Evolutionary conservation across 2,888 invertebrate species (phyloP), one percentile per base, ranked within the genome.

Genomic region (Nemurella pictetii): DNA sequence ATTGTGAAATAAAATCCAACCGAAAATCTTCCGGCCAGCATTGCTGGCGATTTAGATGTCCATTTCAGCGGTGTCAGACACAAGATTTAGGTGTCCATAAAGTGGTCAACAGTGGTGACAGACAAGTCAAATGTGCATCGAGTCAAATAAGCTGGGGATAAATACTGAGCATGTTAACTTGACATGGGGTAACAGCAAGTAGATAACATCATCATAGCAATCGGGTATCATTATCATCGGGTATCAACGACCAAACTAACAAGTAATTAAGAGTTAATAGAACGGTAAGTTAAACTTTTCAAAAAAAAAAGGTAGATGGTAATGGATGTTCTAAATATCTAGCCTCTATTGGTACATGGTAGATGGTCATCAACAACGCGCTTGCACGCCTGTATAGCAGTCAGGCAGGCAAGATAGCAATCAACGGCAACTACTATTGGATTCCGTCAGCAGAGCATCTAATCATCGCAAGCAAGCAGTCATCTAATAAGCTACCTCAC

Each of bases 21-120:
- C 27, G 86, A 81, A 86, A 80, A 84, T 73, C 85, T 86, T 87
- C 84, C 86, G 85, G 86, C 35, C 84, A 32, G 35, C 78, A 86
- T 80, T 80, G 83, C 82, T 36, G 74, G 78, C 73, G 32, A 81
- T 83, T 83, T 77, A 55, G 75, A 30, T 82, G 35, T n/a, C n/a
- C n/a, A n/a, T n/a, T n/a, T 78, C 83, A 77, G 84, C 83, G 4
- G 75, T 28, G 75, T 7, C 83, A 83, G 82, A 83, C 85, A 55
- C 85, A 85, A 87, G 86, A 86, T 84, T 84, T 85, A 87, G 86
- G 86, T 87, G 87, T 86, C 86, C 87, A 87, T 87, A 87, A 87
- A 86, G 87, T 87, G 75, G 86, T 86, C 80, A 86, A 86, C 86
- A 87, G 86, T 86, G 85, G 85, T 78, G 81, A 86, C 84, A 73